phyloP scores from a whole-genome alignment of 2,888 invertebrate genomes.

The Lycocerus yunnanus region DNA sequence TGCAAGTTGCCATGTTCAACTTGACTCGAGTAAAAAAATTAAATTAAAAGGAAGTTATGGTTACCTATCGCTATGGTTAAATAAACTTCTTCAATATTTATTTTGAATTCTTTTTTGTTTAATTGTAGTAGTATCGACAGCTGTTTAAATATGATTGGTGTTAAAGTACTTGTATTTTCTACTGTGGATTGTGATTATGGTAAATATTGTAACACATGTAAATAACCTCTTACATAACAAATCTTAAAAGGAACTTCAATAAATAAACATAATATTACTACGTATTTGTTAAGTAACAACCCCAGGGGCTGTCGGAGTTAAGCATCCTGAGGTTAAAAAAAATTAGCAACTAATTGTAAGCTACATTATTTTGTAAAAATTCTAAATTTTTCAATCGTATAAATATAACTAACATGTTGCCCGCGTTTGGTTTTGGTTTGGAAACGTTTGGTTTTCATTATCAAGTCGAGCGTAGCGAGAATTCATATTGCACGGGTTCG shows the following conservation, averaged over 20 bases:
- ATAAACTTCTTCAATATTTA: conserved; percentile 1
- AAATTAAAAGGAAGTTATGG: not conserved
- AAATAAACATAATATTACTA: too few species aligned
- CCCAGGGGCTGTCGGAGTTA: not conserved
- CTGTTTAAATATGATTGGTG: not conserved
- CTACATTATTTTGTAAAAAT: too few species aligned
- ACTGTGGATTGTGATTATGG: not conserved
- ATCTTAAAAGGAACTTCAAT: not conserved
- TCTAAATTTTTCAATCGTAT: too few species aligned
- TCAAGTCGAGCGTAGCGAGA: too few species aligned
- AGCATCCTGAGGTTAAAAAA: too few species aligned
- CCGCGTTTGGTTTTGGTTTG: too few species aligned
- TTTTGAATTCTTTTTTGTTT: not conserved
- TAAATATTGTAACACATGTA: not conserved
- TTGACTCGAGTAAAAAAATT: not conserved
- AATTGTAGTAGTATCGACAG: not conserved
- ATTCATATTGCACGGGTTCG: too few species aligned
- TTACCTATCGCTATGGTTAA: not conserved
- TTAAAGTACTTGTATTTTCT: not conserved
- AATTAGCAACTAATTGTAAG: too few species aligned
- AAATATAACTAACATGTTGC: too few species aligned
- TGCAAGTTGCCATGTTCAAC: not conserved
- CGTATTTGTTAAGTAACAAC: not conserved
- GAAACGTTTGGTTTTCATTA: too few species aligned
- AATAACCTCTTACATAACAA: not conserved